Evolutionary conservation across 2,888 invertebrate genomes (phyloP).

Genomic region (Hirtodrosophila duncani): DNA sequence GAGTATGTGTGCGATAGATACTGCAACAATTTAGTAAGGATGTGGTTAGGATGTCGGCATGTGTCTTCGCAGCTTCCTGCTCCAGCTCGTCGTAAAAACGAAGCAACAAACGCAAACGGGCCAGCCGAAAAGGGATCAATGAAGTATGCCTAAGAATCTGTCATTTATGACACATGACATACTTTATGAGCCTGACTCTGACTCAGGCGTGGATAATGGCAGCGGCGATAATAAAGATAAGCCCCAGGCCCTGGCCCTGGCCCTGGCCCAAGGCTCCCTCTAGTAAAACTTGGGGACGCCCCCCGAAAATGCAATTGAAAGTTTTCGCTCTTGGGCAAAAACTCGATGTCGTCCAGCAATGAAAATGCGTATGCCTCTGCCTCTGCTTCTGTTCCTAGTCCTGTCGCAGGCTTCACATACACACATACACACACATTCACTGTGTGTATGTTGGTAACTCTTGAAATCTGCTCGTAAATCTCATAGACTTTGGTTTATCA

Average conservation of each 20-base stretch:
- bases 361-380: conserved; percentile 11
- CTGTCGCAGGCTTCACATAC: background rate
- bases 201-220: conserved; percentile 32
- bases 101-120: conserved; percentile 17
- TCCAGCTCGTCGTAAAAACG: conserved; percentile 47
- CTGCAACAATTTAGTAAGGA: conserved; percentile 57
- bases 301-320: conserved; percentile 64
- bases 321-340: conserved; percentile 39
- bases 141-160: conserved; percentile 73
- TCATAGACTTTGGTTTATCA: conserved; percentile 43
- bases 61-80: conserved; percentile 2
- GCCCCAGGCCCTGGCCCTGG: conserved; percentile 21
- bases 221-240: conserved; percentile 65
- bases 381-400: conserved; percentile 3
- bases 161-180: conserved; percentile 73
- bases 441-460: conserved; percentile 38
- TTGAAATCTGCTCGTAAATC: conserved; percentile 53
- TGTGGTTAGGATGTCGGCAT: too few species aligned
- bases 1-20: conserved; percentile 36
- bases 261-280: background rate
- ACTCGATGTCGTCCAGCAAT: conserved; percentile 28
- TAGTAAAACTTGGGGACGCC: conserved; percentile 52
- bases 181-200: conserved; percentile 50
- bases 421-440: conserved; percentile 13
- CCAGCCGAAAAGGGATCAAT: conserved; percentile 62